Base-by-base conservation (phyloP, 2,888 invertebrate genomes). In the Lampropteryx suffumata region DNA sequence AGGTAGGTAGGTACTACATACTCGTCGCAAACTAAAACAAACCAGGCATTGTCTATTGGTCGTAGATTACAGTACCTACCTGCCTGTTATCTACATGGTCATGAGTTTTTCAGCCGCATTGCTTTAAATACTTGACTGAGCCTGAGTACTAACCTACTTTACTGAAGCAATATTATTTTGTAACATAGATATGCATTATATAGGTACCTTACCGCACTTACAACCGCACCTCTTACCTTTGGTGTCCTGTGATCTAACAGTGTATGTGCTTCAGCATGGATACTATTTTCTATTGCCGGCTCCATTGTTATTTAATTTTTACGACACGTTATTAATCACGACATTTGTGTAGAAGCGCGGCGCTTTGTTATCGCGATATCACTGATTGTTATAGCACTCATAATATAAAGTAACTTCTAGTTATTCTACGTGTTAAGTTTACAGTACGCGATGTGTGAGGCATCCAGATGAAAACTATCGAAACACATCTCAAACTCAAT, bases 331-430 rank as follows among this genome's bases (percentile, higher is more conserved):
- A 29, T 30, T 35, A 48, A 48, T 29, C 14, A 24, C 24, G 30
- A 30, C 30, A n/a, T 35, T 48, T 2, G 5, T 3, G 3, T 14
- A n/a, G 12, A 2, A 26, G 21, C 40, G 33, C 37, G 34, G 13
- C 47, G 29, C 40, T 41, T 35, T 36, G 35, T 42, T 48, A 48
- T 49, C 49, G 30, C 48, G 48, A 49, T 42, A 14, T 7, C 30
- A 42, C 49, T 42, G 42, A 33, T 42, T 26, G 40, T 30, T 7
- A 9, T 14, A 40, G 21, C 14, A 40, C 21, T 34, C 29, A 34
- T 29, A 13, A 24, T 28, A 40, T 34, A 13, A 21, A 32, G 24
- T 27, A 40, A 30, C 28, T 44, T 17, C 21, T 27, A 14, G 3
- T 11, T 8, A 27, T 10, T 36, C 29, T 45, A 32, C 12, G 26